Conservation (phyloP, 2,113 vertebrate genomes). For the Felis chaus region DNA sequence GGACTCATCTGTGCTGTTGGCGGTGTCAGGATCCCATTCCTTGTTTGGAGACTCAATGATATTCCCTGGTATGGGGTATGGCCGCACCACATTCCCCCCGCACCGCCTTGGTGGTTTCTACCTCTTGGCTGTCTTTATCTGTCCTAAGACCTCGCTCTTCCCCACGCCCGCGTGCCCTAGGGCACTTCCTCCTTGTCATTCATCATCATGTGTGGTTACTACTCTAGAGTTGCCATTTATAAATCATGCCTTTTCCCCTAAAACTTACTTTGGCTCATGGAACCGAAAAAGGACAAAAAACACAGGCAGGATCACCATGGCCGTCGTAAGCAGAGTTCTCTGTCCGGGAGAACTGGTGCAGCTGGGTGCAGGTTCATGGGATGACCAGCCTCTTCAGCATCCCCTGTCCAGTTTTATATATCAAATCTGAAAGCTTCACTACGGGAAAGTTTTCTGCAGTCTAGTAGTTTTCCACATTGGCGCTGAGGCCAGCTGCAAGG, state of each 20-base stretch:
- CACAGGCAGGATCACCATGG: neutral
- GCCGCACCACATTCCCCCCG: neutral
- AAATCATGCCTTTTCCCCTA: neutral
- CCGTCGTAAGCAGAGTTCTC: too few species aligned
- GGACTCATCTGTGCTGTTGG: neutral
- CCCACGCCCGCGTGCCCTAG: rapidly evolving
- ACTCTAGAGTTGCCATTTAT: neutral
- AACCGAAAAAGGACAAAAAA: neutral
- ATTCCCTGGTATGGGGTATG: too few species aligned
- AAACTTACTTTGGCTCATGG: neutral
- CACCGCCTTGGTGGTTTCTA: neutral
- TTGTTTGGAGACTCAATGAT: neutral
- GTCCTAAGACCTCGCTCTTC: neutral
- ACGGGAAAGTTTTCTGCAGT: neutral
- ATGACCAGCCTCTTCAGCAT: too few species aligned
- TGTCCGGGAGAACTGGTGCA: rapidly evolving
- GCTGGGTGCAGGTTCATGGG: neutral
- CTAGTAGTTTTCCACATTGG: neutral
- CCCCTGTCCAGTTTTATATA: neutral
- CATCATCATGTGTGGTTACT: too few species aligned
- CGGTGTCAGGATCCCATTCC: neutral
- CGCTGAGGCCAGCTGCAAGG: rapidly evolving
- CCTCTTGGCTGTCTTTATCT: neutral
- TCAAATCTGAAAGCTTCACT: neutral
- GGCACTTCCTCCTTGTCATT: neutral